phyloP scores from a whole-genome alignment of 1,140 invertebrate genomes.

The Arion vulgaris region DNA sequence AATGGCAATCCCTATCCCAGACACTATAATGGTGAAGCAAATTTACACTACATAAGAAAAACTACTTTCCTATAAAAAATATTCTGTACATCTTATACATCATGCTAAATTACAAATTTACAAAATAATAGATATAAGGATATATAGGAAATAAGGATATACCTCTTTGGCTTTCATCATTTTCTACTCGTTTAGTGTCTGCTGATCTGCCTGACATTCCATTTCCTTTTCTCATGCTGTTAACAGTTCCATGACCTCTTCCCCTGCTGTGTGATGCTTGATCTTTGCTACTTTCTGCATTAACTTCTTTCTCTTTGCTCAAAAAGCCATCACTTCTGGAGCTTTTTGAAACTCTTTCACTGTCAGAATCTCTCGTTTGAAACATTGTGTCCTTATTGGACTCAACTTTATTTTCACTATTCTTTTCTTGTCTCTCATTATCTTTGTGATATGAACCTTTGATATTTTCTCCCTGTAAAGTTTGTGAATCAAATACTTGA shows the following conservation, averaged over 20 bases:
- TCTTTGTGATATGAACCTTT: background rate
- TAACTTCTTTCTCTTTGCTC: constrained; percentile 4
- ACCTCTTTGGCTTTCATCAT: constrained; percentile 39
- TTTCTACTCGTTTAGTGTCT: background rate
- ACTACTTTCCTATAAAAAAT: too few species aligned
- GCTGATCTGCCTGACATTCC: background rate
- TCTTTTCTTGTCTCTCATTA: background rate
- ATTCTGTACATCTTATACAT: too few species aligned
- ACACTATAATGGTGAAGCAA: too few species aligned
- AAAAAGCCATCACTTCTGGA: background rate
- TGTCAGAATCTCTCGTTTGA: background rate
- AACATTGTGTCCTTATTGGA: background rate
- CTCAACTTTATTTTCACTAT: too few species aligned
- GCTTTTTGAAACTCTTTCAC: background rate
- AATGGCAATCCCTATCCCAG: too few species aligned
- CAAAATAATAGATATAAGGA: background rate
- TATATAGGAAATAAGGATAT: background rate
- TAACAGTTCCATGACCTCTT: background rate
- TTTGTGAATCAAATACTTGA: background rate
- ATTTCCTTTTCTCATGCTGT: background rate
- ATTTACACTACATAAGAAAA: too few species aligned
- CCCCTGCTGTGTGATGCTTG: background rate
- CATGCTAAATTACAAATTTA: too few species aligned
- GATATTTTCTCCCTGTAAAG: background rate
- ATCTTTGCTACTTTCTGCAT: background rate